Evolutionary conservation across 1,140 invertebrate genomes (phyloP).

Genomic region (Hylaeus anthracinus): DNA sequence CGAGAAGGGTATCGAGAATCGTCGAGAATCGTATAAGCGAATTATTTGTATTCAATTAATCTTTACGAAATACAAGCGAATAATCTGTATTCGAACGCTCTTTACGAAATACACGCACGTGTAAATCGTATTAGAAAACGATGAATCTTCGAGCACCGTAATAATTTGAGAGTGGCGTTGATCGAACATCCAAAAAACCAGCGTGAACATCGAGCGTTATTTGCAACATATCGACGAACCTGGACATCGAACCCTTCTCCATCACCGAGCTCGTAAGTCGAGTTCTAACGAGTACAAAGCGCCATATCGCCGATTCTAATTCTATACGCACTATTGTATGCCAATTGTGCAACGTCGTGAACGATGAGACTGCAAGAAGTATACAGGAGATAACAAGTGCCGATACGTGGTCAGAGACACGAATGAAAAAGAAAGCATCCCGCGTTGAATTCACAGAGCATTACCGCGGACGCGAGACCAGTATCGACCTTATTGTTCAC

Average conservation of each 20-base stretch:
- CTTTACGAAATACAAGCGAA: no score
- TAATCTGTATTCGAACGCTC: no score
- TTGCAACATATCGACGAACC: background rate
- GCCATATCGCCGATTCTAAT: constrained; percentile 48
- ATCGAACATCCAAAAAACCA: background rate
- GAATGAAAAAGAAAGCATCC: background rate
- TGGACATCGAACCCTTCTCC: constrained; percentile 6
- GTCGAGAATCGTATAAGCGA: no score
- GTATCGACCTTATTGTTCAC: constrained; percentile 49
- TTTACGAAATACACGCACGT: no score
- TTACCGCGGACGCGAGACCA: constrained; percentile 19
- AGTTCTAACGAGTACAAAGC: constrained; percentile 52
- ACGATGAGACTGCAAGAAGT: constrained; percentile 33
- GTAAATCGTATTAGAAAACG: no score
- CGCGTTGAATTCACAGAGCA: constrained; percentile 12
- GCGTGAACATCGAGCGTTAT: background rate
- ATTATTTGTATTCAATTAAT: no score
- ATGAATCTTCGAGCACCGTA: no score
- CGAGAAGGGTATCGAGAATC: no score
- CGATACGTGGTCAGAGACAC: constrained; percentile 30
- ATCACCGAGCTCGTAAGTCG: constrained; percentile 43
- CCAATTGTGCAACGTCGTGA: constrained; percentile 42
- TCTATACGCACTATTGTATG: constrained; percentile 52
- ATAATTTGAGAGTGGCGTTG: no score
- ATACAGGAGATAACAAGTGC: constrained; percentile 39